A percentile compares a stretch with the other conserved stretches of the same genome.
Conservation (phyloP, 2,797 vertebrate species). For the Peromyscus eremicus region DNA sequence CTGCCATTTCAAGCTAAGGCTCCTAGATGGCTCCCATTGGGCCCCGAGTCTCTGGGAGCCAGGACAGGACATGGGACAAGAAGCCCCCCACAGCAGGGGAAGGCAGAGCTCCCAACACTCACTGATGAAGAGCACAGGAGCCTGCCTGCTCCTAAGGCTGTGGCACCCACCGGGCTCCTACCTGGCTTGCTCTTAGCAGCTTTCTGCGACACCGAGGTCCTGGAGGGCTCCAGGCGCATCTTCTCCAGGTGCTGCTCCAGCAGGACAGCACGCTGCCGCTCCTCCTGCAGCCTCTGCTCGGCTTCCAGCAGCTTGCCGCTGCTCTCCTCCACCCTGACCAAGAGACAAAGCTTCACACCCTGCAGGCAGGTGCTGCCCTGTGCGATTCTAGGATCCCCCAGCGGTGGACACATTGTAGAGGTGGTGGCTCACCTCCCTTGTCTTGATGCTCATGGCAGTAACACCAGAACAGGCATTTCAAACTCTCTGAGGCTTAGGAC, state of each 20-base stretch:
- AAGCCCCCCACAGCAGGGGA: background rate
- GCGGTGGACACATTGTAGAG: background rate
- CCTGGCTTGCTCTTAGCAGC: conserved; percentile 77
- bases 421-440: background rate
- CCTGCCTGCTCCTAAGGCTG: background rate
- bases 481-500: background rate
- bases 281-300: conserved; percentile 87
- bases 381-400: background rate
- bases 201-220: conserved; percentile 48
- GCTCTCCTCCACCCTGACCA: conserved; percentile 88
- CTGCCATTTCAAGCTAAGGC: background rate
- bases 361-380: background rate
- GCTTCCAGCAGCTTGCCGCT: conserved; percentile 84
- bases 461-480: background rate
- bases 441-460: background rate
- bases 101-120: background rate
- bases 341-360: background rate
- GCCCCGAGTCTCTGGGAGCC: background rate
- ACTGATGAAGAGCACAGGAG: background rate
- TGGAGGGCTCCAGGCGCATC: conserved; percentile 84
- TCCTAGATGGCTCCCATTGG: background rate
- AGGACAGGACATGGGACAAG: background rate
- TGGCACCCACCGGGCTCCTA: conserved; percentile 35
- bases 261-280: conserved; percentile 70
- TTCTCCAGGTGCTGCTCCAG: conserved; percentile 89